Percentiles rank a stretch among this genome's conserved stretches.
Conservation (phyloP, 53 echinoderm and acorn worm genomes). For the Paracentrotus lividus region DNA sequence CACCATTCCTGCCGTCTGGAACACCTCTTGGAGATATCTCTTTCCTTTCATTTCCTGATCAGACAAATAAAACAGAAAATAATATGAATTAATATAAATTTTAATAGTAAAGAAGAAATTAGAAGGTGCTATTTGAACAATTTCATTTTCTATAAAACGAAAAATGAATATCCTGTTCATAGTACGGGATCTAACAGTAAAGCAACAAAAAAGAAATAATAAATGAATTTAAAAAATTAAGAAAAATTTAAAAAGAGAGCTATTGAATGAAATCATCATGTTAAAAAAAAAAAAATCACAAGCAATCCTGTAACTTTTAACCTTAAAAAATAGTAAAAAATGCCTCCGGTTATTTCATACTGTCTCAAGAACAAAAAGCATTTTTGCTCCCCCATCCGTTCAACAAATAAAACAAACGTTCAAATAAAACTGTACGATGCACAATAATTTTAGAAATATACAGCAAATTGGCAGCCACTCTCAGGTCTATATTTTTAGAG, state of each 20-base stretch:
- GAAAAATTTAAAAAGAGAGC: no score
- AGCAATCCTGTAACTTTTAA: no score
- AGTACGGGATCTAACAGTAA: background rate
- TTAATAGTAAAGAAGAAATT: background rate
- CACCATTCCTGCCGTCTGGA: conserved; percentile 54
- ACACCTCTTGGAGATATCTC: conserved; percentile 40
- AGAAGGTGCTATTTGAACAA: no score
- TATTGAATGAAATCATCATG: no score
- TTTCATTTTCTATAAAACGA: background rate
- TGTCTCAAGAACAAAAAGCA: no score
- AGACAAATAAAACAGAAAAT: background rate
- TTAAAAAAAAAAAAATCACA: no score
- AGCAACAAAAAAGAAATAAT: background rate
- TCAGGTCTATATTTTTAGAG: background rate
- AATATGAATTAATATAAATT: background rate
- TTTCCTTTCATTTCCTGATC: conserved; percentile 66
- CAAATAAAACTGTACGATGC: no score
- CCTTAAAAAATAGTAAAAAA: no score
- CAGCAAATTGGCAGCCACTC: background rate
- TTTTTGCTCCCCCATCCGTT: no score
- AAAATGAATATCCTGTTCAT: background rate
- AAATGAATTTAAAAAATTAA: background rate
- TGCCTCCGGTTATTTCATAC: no score
- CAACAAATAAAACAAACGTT: no score
- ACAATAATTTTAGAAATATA: no score